Evolutionary conservation across 2,888 invertebrate species (phyloP), one percentile per base, ranked within the genome.

Genomic region (Danaus chrysippus): DNA sequence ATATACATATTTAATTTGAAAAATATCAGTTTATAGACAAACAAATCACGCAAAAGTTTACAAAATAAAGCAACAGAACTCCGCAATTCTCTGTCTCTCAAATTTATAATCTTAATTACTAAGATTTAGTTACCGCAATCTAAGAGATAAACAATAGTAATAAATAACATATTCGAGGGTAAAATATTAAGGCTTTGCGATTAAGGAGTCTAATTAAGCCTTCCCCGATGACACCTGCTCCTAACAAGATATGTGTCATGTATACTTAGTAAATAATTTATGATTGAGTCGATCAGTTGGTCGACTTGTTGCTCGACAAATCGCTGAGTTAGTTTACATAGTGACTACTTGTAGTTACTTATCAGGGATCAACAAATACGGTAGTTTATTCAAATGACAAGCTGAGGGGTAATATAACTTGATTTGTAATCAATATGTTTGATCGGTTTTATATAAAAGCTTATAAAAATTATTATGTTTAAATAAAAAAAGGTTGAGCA

Each of bases 191-290:
- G 54, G 55, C 42, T 19, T 58, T 70, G 66, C 67, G 68, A 67
- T 68, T 71, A 62, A 63, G 64, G 64, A 61, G 65, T 64, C 64
- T 65, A 68, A 71, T 71, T 70, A 70, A 67, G 64, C 65, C 66
- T 65, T 65, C 66, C 61, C 66, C 59, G 67, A 66, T 67, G 69
- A 70, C 72, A 71, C 71, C 71, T 69, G 70, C 66, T 70, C 62
- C 70, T 64, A 70, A 70, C 59, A 65, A 66, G 68, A 68, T 69
- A 42, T 63, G 58, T 62, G 61, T 63, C 55, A 59, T 57, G 58
- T 58, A 57, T 53, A 58, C 59, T 62, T 59, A 58, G 57, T 63
- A 61, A 56, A 59, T 68, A 58, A 59, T 61, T 66, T 59, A 56
- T 66, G 49, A 58, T 57, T 54, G 17, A 46, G 58, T 59, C 55